These are phyloP conservation scores for Dilophus febrilis DNA, from an alignment of 2,888 invertebrate genomes.

Conservation along the genomic window DNA sequence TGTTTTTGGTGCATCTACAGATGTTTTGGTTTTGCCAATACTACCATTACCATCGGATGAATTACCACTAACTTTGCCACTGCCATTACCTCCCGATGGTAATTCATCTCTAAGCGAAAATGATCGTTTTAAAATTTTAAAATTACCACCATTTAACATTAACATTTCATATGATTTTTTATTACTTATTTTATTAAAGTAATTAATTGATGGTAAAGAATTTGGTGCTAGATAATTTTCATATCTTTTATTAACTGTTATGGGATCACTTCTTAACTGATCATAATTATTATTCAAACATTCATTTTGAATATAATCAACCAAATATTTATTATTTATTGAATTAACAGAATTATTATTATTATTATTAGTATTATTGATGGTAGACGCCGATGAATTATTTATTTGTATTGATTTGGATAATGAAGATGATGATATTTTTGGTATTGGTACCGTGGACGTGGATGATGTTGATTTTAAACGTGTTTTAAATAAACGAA, in stretches of 20 bases:
- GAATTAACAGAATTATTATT: slow-evolving; percentile 16
- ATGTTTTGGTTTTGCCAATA: too few species aligned
- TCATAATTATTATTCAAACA: neutral
- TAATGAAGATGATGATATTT: neutral
- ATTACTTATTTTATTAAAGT: neutral
- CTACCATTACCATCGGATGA: neutral
- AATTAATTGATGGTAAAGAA: slow-evolving; percentile 6
- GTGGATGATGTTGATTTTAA: slow-evolving; percentile 30
- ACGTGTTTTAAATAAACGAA: slow-evolving; percentile 46
- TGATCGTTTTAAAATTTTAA: slow-evolving; percentile 7
- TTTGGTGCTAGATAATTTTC: neutral
- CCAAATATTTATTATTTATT: too few species aligned
- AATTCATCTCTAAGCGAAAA: slow-evolving; percentile 7
- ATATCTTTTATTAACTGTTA: slow-evolving; percentile 5
- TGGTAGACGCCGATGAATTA: neutral
- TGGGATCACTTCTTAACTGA: slow-evolving; percentile 16
- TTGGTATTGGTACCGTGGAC: slow-evolving; percentile 18
- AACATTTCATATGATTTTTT: neutral
- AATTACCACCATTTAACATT: neutral
- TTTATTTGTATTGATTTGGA: neutral
- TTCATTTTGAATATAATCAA: too few species aligned
- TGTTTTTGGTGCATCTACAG: slow-evolving; percentile 4
- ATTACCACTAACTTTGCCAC: neutral
- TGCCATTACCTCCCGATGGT: neutral
- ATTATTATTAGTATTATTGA: slow-evolving; percentile 14